Evolutionary conservation across 2,113 vertebrate genomes (phyloP).

Genomic region (Myotis davidii): DNA sequence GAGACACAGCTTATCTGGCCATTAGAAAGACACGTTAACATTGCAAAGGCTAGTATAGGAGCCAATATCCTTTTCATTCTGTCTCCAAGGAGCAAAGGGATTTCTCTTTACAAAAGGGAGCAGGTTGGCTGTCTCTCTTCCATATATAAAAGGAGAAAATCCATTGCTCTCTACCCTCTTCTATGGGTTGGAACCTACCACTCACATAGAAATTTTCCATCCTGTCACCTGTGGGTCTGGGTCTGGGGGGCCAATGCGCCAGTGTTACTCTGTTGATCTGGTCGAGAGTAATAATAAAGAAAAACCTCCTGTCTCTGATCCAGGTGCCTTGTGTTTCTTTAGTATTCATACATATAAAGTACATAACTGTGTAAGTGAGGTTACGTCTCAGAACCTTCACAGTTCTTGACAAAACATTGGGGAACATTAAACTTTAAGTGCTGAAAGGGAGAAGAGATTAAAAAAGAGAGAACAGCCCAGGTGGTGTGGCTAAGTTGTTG

Average conservation of each 20-base stretch:
- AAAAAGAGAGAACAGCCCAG: background rate
- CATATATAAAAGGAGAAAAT: background rate
- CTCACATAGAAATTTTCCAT: background rate
- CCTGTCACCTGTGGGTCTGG: background rate
- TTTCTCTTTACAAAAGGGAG: background rate
- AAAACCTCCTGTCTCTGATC: background rate
- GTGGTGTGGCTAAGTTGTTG: no score
- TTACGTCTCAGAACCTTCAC: background rate
- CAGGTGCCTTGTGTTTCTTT: background rate
- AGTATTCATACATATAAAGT: slow-evolving; percentile 1
- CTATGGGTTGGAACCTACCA: background rate
- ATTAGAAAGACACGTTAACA: background rate
- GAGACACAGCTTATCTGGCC: background rate
- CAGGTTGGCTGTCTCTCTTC: background rate
- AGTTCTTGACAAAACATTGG: background rate
- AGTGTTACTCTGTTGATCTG: background rate
- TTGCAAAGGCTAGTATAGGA: background rate
- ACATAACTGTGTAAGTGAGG: background rate
- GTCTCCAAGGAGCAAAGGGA: background rate
- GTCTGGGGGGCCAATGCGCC: background rate
- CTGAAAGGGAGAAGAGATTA: background rate
- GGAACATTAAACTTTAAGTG: background rate
- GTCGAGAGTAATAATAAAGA: background rate
- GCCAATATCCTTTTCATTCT: background rate
- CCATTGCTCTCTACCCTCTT: background rate